These are phyloP conservation scores for Meteorus colon DNA, from an alignment of 2,888 invertebrate genomes.

Conservation along the genomic window DNA sequence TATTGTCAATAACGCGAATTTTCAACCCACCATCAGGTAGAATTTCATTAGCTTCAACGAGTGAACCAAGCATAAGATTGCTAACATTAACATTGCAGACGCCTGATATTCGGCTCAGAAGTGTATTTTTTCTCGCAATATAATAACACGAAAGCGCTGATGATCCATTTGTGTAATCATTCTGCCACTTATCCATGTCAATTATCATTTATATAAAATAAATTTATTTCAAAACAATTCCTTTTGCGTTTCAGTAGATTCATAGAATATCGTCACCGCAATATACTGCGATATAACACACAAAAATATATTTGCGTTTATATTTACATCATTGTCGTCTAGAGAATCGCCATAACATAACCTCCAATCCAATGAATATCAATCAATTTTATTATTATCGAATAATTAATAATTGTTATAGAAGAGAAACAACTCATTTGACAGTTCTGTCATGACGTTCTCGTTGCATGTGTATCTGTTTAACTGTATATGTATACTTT, in stretches of 20 bases:
- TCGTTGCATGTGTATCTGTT: not conserved
- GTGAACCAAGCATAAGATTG: conserved; percentile 59
- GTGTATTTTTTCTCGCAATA: conserved; percentile 58
- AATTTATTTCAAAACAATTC: not conserved
- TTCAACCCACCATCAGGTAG: conserved; percentile 57
- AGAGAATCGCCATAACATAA: not conserved
- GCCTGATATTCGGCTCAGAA: conserved; percentile 58
- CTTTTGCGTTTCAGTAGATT: not conserved
- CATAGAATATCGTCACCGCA: not conserved
- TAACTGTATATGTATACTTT: not conserved
- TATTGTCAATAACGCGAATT: conserved; percentile 56
- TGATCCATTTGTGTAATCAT: conserved; percentile 42
- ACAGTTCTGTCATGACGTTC: not conserved
- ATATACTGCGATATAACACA: not conserved
- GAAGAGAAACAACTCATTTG: not conserved
- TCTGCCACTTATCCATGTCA: conserved; percentile 51
- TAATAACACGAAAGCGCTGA: conserved; percentile 52
- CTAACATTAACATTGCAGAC: conserved; percentile 58
- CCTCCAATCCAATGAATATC: not conserved
- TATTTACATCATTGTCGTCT: not conserved
- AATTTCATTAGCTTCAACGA: conserved; percentile 61
- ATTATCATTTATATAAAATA: conserved; percentile 27
- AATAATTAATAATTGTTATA: not conserved
- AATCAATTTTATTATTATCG: not conserved
- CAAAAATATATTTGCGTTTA: not conserved